Evolutionary conservation across 37 sponge, comb jelly and placozoan species (phyloP), one percentile per base, ranked within the genome.

Genomic region (Diacarnus erythraeanus): DNA sequence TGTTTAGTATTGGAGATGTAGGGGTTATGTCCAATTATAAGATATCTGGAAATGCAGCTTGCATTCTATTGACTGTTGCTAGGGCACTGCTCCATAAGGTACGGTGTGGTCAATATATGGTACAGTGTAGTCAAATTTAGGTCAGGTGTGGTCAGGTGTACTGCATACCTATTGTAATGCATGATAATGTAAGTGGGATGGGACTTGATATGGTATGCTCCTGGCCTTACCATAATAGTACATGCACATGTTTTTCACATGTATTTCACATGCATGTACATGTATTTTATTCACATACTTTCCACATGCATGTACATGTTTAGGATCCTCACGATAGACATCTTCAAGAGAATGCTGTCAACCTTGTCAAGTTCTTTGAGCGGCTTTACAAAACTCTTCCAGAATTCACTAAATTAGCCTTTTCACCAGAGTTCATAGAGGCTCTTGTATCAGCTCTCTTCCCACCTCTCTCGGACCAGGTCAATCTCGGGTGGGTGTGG

Each of bases 371-470:
- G 59, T 96, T 90, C 68, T 60, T 96, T 6, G 71, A 78, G 47
- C 78, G 79, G 21, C 63, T 92, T 9, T 96, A 92, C 75, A 57
- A 57, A 18, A 77, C 35, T 41, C 42, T 89, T 1, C 93, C 91
- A 9, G 58, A 93, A 57, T 92, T 96, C 76, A 77, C 76, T 26
- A 42, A 1, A 30, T 18, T 86, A 23, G 75, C 86, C 22, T 42
- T 63, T 8, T 60, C 75, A 0, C 87, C 71, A 29, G 88, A 89
- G 64, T 90, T 96, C 66, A 77, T 96, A 18, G 94, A 96, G 29
- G 78, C 77, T 30, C 86, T 96, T 17, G 88, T 74, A 2, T 73
- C 88, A 18, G 77, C 85, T 41, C 86, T 96, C 47, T 93, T 96
- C 57, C 90, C 96, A 44, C 84, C 84, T 33, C 31, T 44, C 38